Evolutionary conservation across 2,888 invertebrate genomes (phyloP), one percentile per base, ranked within the genome.

Genomic region (Acronicta alni): DNA sequence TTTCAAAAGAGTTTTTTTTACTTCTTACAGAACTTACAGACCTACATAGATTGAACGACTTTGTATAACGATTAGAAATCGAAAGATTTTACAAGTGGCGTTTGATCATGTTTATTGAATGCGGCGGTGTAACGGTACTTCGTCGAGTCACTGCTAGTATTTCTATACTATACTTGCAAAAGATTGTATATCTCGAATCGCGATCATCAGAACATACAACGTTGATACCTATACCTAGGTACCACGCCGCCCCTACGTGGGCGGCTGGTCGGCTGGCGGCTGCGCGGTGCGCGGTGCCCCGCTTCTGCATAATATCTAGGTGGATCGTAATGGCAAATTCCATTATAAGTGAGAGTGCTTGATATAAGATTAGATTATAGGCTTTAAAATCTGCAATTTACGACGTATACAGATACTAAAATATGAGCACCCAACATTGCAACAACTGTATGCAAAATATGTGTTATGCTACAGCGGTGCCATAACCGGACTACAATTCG

Each of bases 331-430:
- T 81, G 80, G 79, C 72, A 80, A 82, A 82, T 85, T 81, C 85
- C 82, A 76, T 72, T 74, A 66, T 63, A 77, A 85, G 87, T 86
- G 87, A 87, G 87, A 87, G 87, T 86, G 77, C 67, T 57, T 51
- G 65, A 72, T 68, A 54, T 65, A 26, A 65, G 60, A 65, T 74
- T 62, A 72, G 43, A 71, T 67, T 61, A 35, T 30, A 17, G 39
- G 57, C 47, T 66, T 66, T 52, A 57, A 26, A n/a, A 57, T 55
- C 18, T 18, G 57, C 39, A 61, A 63, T 48, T 67, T 62, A 52
- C 37, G 18, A 46, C 16, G 16, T 20, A 37, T 51, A 16, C 18
- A 18, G 14, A 43, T 20, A 16, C 17, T 64, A 17, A 42, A 46
- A 64, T 30, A 30, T 30, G 6, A 7, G 7, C 1, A 23, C 3